Base-by-base conservation (phyloP, 1,140 invertebrate species). In the Magallana gigas region DNA sequence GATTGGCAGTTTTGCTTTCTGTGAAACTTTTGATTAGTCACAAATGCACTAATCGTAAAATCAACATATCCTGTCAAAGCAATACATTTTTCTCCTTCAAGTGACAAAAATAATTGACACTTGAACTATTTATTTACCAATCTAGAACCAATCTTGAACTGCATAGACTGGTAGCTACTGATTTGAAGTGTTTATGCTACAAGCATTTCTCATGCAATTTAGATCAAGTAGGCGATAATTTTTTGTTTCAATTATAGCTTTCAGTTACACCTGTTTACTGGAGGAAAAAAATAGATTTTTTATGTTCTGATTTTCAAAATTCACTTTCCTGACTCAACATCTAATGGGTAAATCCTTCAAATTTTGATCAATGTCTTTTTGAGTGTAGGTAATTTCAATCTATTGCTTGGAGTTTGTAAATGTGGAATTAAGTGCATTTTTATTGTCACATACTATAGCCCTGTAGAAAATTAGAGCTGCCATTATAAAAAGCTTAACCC, bases 201-300 rank as follows among this genome's bases (percentile, higher is more conserved):
- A 11, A 76, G 23, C 14, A 29, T 29, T 76, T 76, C 36, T 36
- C 68, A 29, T 23, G 8, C 23, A 29, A 36, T 76, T 36, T 36
- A 76, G 68, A 76, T 76, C 68, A 76, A 76, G 68, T 76, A 8
- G 68, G 18, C 14, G 68, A 76, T 76, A 36, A 76, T 76, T 76
- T 76, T 36, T 76, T 76, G 29, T 76, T 76, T 76, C 68, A 76
- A 29, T 76, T 36, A 12, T 76, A 76, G 68, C 23, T 76, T 29
- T 76, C 23, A 68, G n/a, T 29, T 76, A 29, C 68, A 76, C 68
- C 68, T 76, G 68, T 76, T 76, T 11, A 23, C 23, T 11, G 68
- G 23, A 12, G 23, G 36, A 76, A 76, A 76, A 29, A 76, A 8
- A 12, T 29, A 36, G 12, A 29, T 12, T 76, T 36, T n/a, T n/a